Conservation (phyloP, 2,797 vertebrate species). For the Kryptopterus vitreolus region DNA sequence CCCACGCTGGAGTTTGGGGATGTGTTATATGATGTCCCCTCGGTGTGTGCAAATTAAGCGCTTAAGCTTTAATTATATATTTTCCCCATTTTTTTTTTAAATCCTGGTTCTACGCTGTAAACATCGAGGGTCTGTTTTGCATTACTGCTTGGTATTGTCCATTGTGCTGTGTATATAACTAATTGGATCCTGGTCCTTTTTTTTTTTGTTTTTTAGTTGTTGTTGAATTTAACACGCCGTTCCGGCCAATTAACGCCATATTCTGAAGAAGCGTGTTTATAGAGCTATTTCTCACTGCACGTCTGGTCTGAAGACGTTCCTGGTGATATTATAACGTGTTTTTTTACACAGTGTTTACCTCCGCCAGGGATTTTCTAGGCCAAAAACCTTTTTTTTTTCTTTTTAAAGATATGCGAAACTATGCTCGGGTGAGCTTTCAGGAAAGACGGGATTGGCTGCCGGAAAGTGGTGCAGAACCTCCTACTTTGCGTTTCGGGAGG, state of each 20-base stretch:
- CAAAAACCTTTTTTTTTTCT: slow-evolving; percentile 2
- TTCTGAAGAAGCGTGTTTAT: slow-evolving; percentile 12
- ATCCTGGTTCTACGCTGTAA: not conserved
- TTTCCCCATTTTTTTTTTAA: slow-evolving; percentile 23
- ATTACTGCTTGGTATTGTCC: slow-evolving; percentile 33
- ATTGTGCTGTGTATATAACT: slow-evolving; percentile 33
- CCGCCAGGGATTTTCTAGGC: slow-evolving; percentile 25
- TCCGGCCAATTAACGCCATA: slow-evolving; percentile 20
- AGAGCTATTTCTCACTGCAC: slow-evolving; percentile 2
- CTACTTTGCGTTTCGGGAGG: slow-evolving; percentile 61
- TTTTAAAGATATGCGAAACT: slow-evolving; percentile 52
- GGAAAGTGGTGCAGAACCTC: slow-evolving; percentile 63
- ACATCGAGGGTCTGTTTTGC: slow-evolving; percentile 15
- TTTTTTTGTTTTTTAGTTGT: not conserved
- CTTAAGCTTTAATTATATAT: not conserved
- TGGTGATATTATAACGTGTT: slow-evolving; percentile 11
- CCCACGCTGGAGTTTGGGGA: not conserved
- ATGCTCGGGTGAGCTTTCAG: slow-evolving; percentile 59
- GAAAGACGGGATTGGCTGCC: slow-evolving; percentile 66
- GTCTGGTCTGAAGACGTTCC: not conserved
- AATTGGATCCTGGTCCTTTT: slow-evolving; percentile 31
- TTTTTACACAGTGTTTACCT: slow-evolving; percentile 18
- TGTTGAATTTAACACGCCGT: slow-evolving; percentile 12
- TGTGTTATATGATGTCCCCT: slow-evolving; percentile 13
- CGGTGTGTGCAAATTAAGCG: slow-evolving; percentile 9